Conservation (phyloP, 2,888 invertebrate species). For the Alloscopus bannaensis region DNA sequence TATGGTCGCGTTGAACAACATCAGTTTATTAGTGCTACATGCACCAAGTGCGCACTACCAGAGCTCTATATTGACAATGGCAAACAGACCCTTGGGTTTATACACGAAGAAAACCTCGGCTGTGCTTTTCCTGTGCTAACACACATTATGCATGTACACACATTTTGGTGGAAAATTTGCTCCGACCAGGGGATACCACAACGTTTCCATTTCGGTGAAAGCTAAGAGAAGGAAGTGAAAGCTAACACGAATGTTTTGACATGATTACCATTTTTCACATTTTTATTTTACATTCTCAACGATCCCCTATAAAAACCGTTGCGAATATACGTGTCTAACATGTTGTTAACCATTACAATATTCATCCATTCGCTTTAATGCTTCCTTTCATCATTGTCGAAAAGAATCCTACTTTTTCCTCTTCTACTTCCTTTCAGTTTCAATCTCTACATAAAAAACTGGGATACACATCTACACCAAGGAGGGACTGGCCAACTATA, state of each 20-base stretch:
- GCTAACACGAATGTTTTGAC: slow-evolving; percentile 5
- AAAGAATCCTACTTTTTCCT: slow-evolving; percentile 7
- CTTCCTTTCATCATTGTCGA: slow-evolving; percentile 38
- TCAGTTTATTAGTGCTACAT: too few relatives aligned
- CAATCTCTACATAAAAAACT: not conserved
- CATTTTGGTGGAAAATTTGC: too few relatives aligned
- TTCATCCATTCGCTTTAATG: slow-evolving; percentile 36
- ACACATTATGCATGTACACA: too few relatives aligned
- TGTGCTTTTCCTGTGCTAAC: too few relatives aligned
- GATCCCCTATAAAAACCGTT: not conserved
- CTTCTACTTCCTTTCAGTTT: not conserved
- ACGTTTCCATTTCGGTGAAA: too few relatives aligned
- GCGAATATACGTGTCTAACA: not conserved
- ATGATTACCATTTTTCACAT: slow-evolving; percentile 31
- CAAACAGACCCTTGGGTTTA: too few relatives aligned
- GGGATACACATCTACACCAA: not conserved
- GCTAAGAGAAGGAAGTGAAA: not conserved
- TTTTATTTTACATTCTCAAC: not conserved
- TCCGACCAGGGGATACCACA: too few relatives aligned
- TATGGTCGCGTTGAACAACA: too few relatives aligned
- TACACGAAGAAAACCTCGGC: too few relatives aligned
- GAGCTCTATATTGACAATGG: too few relatives aligned
- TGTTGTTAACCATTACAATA: slow-evolving; percentile 15
- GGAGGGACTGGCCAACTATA: too few relatives aligned
- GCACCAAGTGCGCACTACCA: too few relatives aligned